Evolutionary conservation across 2,797 vertebrate species (phyloP), one percentile per base, ranked within the genome.

Genomic region (Hippoglossus hippoglossus): DNA sequence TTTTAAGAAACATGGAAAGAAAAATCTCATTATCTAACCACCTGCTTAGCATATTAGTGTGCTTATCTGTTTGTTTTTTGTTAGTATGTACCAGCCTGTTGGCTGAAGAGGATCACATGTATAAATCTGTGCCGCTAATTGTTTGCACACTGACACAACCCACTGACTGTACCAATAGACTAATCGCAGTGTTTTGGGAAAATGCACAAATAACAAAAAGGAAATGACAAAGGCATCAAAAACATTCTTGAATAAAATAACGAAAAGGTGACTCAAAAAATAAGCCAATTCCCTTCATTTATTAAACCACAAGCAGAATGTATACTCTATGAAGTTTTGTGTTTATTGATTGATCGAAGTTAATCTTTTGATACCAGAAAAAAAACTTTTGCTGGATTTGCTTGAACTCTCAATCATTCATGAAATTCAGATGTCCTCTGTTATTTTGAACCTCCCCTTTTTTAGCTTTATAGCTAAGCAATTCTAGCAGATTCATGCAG

Each of bases 101-200:
- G 34, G 57, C 79, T 79, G 55, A 72, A 71, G 63, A 59, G 68
- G 55, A 77, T 67, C 63, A 55, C 55, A 54, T 75, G 13, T 5
- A 39, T 67, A 62, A 69, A 73, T 81, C 36, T 51, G 21, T 59
- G 31, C 59, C 1, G 0, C 22, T 78, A 50, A 62, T 77, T 63
- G 55, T 46, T 71, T 61, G 34, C 53, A 65, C n/a, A 44, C 41
- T 44, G 41, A 69, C 36, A 18, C 26, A 8, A 15, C 21, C 4
- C 2, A 4, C 2, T 0, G 1, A 57, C 51, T 19, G 6, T 41
- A 13, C n/a, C 4, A 34, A 1, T 31, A 44, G 7, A 22, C 25
- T 61, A 19, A 26, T 28, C 18, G 4, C 6, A 49, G 31, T 52
- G 28, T 36, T 11, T 0, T 18, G 12, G 56, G 1, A 24, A 46